Conservation (phyloP, 2,888 invertebrate species). For the Drosophila ezoana region DNA sequence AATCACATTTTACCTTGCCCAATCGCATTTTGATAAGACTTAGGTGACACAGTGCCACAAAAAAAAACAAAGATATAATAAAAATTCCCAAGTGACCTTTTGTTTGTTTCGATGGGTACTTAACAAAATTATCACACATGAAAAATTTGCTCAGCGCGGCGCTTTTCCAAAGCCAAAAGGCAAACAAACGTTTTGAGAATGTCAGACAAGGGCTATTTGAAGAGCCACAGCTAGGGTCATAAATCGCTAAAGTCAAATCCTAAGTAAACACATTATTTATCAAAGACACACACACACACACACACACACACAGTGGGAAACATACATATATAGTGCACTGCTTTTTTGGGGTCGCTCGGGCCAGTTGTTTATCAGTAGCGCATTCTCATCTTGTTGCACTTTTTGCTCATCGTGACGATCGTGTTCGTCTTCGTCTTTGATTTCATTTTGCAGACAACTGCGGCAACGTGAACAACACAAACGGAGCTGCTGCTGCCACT, state of each 20-base stretch:
- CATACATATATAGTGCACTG: constrained; percentile 8
- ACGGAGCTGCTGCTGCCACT: constrained; percentile 54
- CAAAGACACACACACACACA: constrained; percentile 48
- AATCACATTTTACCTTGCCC: constrained; percentile 2
- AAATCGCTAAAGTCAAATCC: constrained; percentile 79
- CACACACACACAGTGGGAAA: background rate
- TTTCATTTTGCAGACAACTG: constrained; percentile 84
- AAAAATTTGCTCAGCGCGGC: constrained; percentile 25
- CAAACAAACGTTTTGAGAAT: constrained; percentile 44
- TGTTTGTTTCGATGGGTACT: constrained; percentile 32
- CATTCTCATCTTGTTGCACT: constrained; percentile 39
- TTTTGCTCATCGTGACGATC: constrained; percentile 45
- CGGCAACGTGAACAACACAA: constrained; percentile 81
- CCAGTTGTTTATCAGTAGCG: constrained; percentile 69
- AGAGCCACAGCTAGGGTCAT: constrained; percentile 54
- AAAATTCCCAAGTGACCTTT: constrained; percentile 35
- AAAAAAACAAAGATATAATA: constrained; percentile 17
- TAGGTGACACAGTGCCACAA: constrained; percentile 47
- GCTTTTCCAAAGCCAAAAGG: constrained; percentile 32
- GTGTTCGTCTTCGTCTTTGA: constrained; percentile 33
- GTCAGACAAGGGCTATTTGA: constrained; percentile 62
- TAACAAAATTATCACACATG: constrained; percentile 53
- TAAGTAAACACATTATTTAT: constrained; percentile 82
- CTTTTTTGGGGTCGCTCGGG: constrained; percentile 61
- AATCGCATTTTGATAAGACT: constrained; percentile 27